These are phyloP conservation scores for Otus scops DNA, from an alignment of 2,797 vertebrate species.

Conservation along the genomic window DNA sequence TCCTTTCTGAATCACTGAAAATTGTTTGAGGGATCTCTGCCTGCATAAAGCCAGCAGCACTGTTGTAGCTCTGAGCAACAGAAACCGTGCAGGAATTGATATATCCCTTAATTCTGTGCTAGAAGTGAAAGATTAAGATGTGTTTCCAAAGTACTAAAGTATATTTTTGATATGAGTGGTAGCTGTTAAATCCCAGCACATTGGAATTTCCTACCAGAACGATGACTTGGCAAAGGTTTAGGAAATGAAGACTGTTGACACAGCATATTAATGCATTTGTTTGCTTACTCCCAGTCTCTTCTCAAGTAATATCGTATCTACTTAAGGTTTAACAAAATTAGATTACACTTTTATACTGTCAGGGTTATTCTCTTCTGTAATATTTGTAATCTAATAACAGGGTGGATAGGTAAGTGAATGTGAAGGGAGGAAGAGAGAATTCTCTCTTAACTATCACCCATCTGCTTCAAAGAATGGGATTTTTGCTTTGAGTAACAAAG, in stretches of 20 bases:
- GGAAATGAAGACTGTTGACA: conserved; percentile 6
- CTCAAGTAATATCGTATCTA: neutral
- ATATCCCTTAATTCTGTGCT: neutral
- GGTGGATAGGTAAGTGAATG: neutral
- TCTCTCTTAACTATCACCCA: neutral
- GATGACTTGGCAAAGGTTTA: conserved; percentile 2
- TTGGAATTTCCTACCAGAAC: neutral
- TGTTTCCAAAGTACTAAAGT: neutral
- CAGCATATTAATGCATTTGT: conserved; percentile 9
- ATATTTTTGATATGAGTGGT: neutral
- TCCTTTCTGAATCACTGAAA: neutral
- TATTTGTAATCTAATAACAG: neutral
- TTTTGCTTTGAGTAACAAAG: neutral
- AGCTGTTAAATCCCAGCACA: neutral
- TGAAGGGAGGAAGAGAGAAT: neutral
- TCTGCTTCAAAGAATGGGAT: neutral
- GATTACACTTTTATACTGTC: neutral
- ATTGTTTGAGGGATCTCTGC: neutral
- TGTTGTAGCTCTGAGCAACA: neutral
- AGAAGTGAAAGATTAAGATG: conserved; percentile 14
- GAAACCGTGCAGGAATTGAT: neutral
- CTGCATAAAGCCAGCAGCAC: neutral
- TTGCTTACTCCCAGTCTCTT: neutral
- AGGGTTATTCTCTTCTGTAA: neutral
- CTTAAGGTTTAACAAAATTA: conserved; percentile 1